Evolutionary conservation across 2,888 invertebrate species (phyloP).

Genomic region (Tyria jacobaeae): DNA sequence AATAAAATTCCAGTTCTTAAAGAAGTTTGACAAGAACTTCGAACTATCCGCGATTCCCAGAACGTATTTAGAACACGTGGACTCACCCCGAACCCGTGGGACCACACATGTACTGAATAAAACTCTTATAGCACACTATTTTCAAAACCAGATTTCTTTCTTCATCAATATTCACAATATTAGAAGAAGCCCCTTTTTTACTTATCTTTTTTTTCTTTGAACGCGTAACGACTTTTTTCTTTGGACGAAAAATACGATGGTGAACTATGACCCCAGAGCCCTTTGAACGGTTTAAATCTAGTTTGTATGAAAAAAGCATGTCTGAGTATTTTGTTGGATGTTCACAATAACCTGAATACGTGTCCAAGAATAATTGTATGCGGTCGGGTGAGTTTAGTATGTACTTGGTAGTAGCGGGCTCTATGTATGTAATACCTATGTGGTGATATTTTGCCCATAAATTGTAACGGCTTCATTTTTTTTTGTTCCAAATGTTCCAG

Average conservation of each 20-base stretch:
- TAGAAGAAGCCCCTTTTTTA: conserved; percentile 83
- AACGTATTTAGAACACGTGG: conserved; percentile 68
- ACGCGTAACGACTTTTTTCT: conserved; percentile 83
- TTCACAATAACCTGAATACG: conserved; percentile 65
- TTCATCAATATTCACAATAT: conserved; percentile 87
- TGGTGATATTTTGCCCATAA: conserved; percentile 2
- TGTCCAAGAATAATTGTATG: conserved; percentile 69
- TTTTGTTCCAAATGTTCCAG: not conserved
- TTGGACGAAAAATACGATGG: conserved; percentile 76
- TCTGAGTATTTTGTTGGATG: conserved; percentile 62
- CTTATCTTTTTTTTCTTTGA: conserved; percentile 67
- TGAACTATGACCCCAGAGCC: conserved; percentile 80
- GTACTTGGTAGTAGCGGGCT: conserved; percentile 28
- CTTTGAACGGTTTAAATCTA: conserved; percentile 80
- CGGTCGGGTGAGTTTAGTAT: conserved; percentile 62
- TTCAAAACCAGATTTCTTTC: conserved; percentile 83
- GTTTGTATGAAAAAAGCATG: conserved; percentile 82
- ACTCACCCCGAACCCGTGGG: conserved; percentile 77
- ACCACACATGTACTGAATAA: conserved; percentile 78
- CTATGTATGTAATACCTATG: conserved; percentile 18
- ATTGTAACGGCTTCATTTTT: conserved; percentile 16
- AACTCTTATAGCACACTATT: conserved; percentile 67
- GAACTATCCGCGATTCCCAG: conserved; percentile 61
- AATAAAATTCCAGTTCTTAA: conserved; percentile 40
- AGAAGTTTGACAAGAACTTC: conserved; percentile 58